Percentiles rank a stretch among this genome's conserved stretches.
Evolutionary conservation across 2,113 vertebrate genomes (phyloP).

Genomic region (Zeus faber): DNA sequence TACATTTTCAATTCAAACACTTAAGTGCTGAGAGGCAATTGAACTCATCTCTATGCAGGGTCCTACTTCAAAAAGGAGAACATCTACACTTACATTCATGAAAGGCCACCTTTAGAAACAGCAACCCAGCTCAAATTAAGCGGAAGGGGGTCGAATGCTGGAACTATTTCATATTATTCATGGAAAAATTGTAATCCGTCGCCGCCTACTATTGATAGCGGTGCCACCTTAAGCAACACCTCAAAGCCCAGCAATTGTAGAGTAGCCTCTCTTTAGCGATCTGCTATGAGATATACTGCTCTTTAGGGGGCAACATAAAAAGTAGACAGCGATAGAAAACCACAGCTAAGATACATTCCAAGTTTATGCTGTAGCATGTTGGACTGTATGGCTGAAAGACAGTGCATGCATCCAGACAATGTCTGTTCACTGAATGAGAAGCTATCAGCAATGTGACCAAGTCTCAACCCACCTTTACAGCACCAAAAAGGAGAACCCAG

Average conservation of each 20-base stretch:
- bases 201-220: not conserved
- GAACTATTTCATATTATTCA: too few species aligned
- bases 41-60: slow-evolving; percentile 18
- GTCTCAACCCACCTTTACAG: not conserved
- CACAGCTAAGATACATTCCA: too few species aligned
- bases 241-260: not conserved
- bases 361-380: too few species aligned
- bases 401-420: too few species aligned
- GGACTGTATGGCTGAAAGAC: too few species aligned
- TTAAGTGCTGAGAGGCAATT: slow-evolving; percentile 16
- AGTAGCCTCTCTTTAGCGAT: too few species aligned
- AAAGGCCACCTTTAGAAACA: slow-evolving; percentile 43
- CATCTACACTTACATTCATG: slow-evolving; percentile 23
- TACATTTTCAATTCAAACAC: slow-evolving; percentile 21
- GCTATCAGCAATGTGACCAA: too few species aligned
- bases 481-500: not conserved
- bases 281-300: too few species aligned
- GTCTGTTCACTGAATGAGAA: not conserved
- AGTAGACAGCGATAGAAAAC: too few species aligned
- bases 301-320: too few species aligned
- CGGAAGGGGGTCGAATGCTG: too few species aligned
- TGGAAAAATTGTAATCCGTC: too few species aligned
- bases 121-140: not conserved
- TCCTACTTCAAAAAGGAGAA: not conserved
- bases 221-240: not conserved